Evolutionary conservation across 2,888 invertebrate species (phyloP).

Genomic region (Ectemnius lituratus): DNA sequence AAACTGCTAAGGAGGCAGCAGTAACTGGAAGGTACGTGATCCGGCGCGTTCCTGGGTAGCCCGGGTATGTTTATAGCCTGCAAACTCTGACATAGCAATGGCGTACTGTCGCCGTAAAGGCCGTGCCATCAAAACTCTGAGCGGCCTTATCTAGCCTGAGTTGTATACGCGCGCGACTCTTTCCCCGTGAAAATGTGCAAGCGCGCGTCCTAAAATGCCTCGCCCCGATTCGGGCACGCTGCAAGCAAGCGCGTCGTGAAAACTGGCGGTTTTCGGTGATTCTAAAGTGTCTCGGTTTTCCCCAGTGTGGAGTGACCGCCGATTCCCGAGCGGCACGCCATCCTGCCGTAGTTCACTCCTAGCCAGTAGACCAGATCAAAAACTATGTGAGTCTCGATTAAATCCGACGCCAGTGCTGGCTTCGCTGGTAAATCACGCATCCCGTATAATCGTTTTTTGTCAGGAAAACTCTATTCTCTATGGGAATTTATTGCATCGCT

Average conservation of each 20-base stretch:
- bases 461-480: conserved; percentile 3
- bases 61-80: conserved; percentile 76
- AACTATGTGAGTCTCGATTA: conserved; percentile 51
- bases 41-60: conserved; percentile 51
- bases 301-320: conserved; percentile 61
- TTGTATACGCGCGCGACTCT: conserved; percentile 37
- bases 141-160: conserved; percentile 45
- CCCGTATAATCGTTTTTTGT: conserved; percentile 2
- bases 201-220: conserved; percentile 31
- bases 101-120: conserved; percentile 69
- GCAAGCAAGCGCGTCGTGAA: conserved; percentile 32
- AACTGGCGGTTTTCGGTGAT: conserved; percentile 54
- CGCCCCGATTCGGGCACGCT: conserved; percentile 1
- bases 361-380: conserved; percentile 48
- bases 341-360: conserved; percentile 67
- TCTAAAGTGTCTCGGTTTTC: conserved; percentile 55
- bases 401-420: conserved; percentile 32
- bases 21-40: conserved; percentile 69
- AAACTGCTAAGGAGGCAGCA: conserved; percentile 67
- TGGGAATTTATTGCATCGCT: conserved; percentile 23
- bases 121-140: conserved; percentile 56
- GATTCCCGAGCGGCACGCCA: conserved; percentile 72
- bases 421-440: not conserved
- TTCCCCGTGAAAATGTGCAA: conserved; percentile 19
- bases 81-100: conserved; percentile 76